Evolutionary conservation across 2,113 vertebrate species (phyloP).

Genomic region (Meles meles): DNA sequence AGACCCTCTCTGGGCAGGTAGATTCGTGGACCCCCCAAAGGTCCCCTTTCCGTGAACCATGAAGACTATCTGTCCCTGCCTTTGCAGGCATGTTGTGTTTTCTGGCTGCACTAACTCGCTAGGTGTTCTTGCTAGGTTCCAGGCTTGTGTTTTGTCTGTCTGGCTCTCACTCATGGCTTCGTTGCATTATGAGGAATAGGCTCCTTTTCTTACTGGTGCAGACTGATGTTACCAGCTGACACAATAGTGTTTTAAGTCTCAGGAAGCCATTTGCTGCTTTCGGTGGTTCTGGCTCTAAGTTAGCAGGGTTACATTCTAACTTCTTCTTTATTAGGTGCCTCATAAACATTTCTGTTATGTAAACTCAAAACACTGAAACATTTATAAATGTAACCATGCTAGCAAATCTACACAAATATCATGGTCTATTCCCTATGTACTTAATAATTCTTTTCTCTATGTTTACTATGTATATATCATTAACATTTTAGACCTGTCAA

Average conservation of each 20-base stretch:
- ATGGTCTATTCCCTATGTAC: background rate
- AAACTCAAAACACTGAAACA: background rate
- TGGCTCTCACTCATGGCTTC: rapidly evolving
- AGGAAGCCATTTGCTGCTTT: background rate
- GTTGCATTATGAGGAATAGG: rapidly evolving
- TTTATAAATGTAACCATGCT: background rate
- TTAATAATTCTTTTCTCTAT: background rate
- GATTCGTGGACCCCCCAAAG: too few species aligned
- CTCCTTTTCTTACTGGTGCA: rapidly evolving
- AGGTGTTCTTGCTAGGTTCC: background rate
- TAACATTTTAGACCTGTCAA: background rate
- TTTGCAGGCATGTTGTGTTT: background rate
- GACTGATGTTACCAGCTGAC: background rate
- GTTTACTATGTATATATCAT: background rate
- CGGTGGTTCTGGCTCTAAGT: background rate
- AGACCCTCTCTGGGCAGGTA: background rate
- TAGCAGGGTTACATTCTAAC: background rate
- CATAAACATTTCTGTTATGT: background rate
- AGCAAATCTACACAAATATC: too few species aligned
- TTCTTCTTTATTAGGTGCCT: background rate
- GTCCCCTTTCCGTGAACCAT: rapidly evolving
- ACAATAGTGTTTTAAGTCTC: background rate
- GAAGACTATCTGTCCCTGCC: background rate
- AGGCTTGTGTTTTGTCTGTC: background rate
- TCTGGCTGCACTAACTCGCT: background rate